Conservation (phyloP, 2,797 vertebrate genomes). For the Gallinago solitaria region DNA sequence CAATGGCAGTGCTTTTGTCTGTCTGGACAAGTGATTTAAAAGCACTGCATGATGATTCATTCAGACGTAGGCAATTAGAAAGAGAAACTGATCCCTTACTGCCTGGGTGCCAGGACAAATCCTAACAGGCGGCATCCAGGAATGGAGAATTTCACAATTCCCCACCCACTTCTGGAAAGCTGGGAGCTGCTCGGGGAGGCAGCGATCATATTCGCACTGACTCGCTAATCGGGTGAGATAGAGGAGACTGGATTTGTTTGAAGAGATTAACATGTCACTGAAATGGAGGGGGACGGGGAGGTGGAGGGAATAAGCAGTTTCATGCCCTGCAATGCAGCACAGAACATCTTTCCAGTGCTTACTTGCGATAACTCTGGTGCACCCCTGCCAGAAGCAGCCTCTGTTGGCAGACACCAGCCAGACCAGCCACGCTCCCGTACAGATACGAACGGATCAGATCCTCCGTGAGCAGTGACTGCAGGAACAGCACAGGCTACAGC, state of each 20-base stretch:
- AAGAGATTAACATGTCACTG: background rate
- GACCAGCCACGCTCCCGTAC: background rate
- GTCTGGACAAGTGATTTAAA: background rate
- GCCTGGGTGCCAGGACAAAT: conserved; percentile 1
- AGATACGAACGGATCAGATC: conserved; percentile 1
- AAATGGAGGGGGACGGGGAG: background rate
- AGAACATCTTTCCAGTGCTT: background rate
- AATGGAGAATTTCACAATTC: background rate
- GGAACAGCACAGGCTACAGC: conserved; percentile 24
- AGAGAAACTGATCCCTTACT: background rate
- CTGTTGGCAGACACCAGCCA: conserved; percentile 40
- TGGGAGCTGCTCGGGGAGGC: background rate
- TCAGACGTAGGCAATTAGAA: background rate
- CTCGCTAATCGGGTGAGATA: background rate
- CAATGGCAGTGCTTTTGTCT: background rate
- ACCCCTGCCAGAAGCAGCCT: conserved; percentile 52
- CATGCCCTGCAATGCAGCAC: conserved; percentile 52
- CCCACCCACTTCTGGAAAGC: background rate
- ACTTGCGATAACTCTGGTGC: conserved; percentile 21
- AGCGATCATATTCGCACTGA: background rate
- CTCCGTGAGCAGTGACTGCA: background rate
- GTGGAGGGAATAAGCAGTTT: background rate
- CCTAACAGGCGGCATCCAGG: background rate
- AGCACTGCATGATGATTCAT: conserved; percentile 30
- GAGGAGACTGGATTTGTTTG: background rate